Conservation (phyloP, 2,113 vertebrate species). For the Gallinago undulata region DNA sequence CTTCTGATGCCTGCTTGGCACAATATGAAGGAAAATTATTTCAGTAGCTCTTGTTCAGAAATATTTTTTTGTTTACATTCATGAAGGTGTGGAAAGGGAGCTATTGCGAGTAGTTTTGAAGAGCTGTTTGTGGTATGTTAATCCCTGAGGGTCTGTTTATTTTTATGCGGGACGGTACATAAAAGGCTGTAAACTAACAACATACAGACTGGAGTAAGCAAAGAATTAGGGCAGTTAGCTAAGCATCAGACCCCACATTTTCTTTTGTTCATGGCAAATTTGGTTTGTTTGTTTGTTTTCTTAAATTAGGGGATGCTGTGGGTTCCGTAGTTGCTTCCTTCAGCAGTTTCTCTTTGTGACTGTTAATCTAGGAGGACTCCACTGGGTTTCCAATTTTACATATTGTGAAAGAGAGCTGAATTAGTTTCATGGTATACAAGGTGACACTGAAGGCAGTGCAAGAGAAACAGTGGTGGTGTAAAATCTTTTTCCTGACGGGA, state of each 20-base stretch:
- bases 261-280: background rate
- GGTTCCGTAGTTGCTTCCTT: background rate
- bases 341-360: background rate
- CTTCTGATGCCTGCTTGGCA: background rate
- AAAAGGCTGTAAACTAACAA: background rate
- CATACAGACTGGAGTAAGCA: background rate
- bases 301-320: background rate
- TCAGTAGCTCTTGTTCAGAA: background rate
- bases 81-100: slow-evolving; percentile 18
- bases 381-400: background rate
- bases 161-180: background rate
- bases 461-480: background rate
- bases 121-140: background rate
- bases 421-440: background rate
- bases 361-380: background rate
- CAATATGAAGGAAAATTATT: background rate
- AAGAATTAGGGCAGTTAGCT: background rate
- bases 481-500: background rate
- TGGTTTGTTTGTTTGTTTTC: background rate
- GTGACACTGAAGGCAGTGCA: background rate
- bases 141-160: background rate
- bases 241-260: background rate
- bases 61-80: slow-evolving; percentile 1
- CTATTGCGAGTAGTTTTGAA: background rate
- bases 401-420: background rate